Evolutionary conservation across 2,888 invertebrate genomes (phyloP), one percentile per base, ranked within the genome.

Genomic region (Bembecia ichneumoniformis): DNA sequence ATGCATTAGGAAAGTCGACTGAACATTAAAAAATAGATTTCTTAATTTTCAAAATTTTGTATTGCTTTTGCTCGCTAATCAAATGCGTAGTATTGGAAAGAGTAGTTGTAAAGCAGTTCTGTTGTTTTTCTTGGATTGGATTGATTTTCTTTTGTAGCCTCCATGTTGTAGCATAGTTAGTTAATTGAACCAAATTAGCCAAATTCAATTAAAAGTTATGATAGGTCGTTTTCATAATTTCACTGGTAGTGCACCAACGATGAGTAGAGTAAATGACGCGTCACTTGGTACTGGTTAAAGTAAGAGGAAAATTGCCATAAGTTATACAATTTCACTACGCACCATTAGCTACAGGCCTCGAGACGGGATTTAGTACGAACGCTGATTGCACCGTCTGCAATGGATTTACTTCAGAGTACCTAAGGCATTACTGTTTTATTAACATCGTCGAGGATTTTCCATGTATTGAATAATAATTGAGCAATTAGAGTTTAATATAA

Each of bases 291-390:
- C 48, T 69, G 63, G 66, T 63, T n/a, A 70, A 74, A 77, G 67
- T 73, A 69, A 69, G 65, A 9, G 70, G 77, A 76, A 81, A 82
- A 82, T 82, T 79, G 78, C 74, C 70, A 63, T 74, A 78, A 81
- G 75, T 80, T 82, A 82, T 81, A 77, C 80, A 81, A 80, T 82
- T 77, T 67, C 58, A 58, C 62, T 65, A 75, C 77, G 76, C 76
- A 75, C 73, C 81, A 82, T 82, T 82, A 81, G 77, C 73, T 64
- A 47, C 69, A 65, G 66, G 62, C 60, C 62, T 62, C 63, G 66
- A 71, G 69, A 63, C 65, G 63, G 71, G 71, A 70, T 74, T 76
- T 72, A 74, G 67, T 73, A 64, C 74, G 64, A 64, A 58, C 63
- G 69, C 66, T 68, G 66, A 75, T 71, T 76, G 74, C 77, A 75